Evolutionary conservation across 2,113 vertebrate genomes (phyloP), one percentile per base, ranked within the genome.

Genomic region (Australoheros scitulus): DNA sequence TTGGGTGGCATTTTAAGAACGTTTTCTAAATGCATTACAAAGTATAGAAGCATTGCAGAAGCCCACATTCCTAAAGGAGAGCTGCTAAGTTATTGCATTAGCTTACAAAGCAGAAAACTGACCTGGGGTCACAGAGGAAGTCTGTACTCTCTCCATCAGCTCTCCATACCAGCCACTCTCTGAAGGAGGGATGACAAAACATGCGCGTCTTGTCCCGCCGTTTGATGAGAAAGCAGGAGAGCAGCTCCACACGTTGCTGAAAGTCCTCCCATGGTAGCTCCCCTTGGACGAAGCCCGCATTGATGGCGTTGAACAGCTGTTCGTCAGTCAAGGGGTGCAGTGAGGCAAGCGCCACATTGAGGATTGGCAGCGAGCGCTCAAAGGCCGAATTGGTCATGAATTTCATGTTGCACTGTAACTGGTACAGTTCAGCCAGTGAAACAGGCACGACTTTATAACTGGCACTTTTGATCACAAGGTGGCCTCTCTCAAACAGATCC

Each of bases 381-480:
- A 99, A 99, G 61, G 98, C 96, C 0, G 97, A 97, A 80, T 98
- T 97, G 70, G 96, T 98, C 95, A 97, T 97, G 94, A 99, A 99
- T 93, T 97, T 98, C 97, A 99, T 98, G 91, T 99, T 99, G 94
- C 98, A 99, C 95, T 99, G 98, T n/a, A 99, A 95, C 79, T 99
- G 94, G 89, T 99, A 99, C 64, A 99, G 97, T 92, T 99, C 98
- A 0, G 98, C 97, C 29, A 99, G 90, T 1, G 98, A 99, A 76
- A 99, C 97, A 0, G 98, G 98, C 81, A 99, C 98, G 5, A 99
- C 98, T 92, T 99, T 99, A 95, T 99, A 99, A 95, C 98, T 98
- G 79, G 98, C 95, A 6, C 98, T 99, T 94, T 99, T 99, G 88
- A 99, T 98, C 79, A 99, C 98, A 72, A 99, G 90, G 90, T 99